Evolutionary conservation across 2,888 invertebrate genomes (phyloP).

Genomic region (Cheilosia soror): DNA sequence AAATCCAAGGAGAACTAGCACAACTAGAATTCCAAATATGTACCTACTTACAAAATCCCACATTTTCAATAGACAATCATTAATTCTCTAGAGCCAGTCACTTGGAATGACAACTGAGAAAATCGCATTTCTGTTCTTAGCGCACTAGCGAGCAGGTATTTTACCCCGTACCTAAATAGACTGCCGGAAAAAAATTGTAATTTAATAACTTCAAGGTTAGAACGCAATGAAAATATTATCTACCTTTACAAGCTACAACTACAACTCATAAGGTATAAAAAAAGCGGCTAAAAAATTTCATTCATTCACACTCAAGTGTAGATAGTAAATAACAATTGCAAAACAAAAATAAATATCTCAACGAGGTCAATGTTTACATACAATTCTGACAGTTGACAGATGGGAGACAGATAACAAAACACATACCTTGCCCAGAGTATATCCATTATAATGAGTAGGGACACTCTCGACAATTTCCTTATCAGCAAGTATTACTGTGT

Average conservation of each 20-base stretch:
- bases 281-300: background rate
- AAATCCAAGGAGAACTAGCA: constrained; percentile 27
- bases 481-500: too few relatives aligned
- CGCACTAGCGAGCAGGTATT: background rate
- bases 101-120: constrained; percentile 22
- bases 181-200: constrained; percentile 27
- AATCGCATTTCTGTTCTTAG: constrained; percentile 24
- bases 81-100: constrained; percentile 20
- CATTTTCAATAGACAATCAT: constrained; percentile 8
- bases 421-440: constrained; percentile 74
- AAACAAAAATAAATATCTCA: constrained; percentile 17
- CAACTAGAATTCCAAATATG: constrained; percentile 31
- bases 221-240: background rate
- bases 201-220: constrained; percentile 42
- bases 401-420: constrained; percentile 34
- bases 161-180: background rate
- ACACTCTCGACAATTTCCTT: too few relatives aligned
- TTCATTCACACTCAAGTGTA: background rate
- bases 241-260: background rate
- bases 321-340: constrained; percentile 7
- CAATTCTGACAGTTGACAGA: constrained; percentile 62
- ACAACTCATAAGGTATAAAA: constrained; percentile 6
- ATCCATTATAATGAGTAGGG: too few relatives aligned
- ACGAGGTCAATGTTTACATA: constrained; percentile 61
- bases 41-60: constrained; percentile 22